Evolutionary conservation across 2,888 invertebrate genomes (phyloP).

Genomic region (Anthophora plumipes): DNA sequence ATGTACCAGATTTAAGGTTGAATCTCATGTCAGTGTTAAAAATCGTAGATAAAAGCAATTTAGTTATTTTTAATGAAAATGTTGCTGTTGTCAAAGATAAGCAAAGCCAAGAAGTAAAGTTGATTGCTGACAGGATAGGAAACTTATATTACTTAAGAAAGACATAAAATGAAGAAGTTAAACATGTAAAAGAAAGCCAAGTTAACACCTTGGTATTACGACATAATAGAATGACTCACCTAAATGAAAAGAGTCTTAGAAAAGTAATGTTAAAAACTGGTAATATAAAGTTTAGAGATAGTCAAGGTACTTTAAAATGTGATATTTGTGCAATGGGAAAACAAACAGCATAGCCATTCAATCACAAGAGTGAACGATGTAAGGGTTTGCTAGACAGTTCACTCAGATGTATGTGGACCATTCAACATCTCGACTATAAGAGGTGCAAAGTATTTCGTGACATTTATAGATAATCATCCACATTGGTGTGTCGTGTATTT

Average conservation of each 20-base stretch:
- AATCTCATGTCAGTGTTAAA: not conserved
- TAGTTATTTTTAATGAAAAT: not conserved
- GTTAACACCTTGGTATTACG: not conserved
- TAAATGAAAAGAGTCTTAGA: not conserved
- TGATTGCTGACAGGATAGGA: not conserved
- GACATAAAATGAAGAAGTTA: not conserved
- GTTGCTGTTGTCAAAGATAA: not conserved
- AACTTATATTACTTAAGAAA: slow-evolving; percentile 4
- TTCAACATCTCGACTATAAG: not conserved
- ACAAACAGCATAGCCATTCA: not conserved
- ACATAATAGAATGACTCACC: not conserved
- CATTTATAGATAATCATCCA: not conserved
- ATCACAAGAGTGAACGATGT: not conserved
- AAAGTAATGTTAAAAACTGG: not conserved
- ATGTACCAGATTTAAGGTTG: not conserved
- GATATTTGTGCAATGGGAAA: not conserved
- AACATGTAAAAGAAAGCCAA: not conserved
- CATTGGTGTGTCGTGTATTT: not conserved
- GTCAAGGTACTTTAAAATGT: not conserved
- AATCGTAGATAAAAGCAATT: not conserved
- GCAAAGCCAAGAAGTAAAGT: not conserved
- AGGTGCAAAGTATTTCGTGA: not conserved
- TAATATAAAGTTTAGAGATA: not conserved
- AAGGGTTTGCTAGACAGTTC: not conserved
- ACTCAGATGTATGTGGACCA: not conserved